Conservation (phyloP, 1,140 invertebrate species). For the Drosophila bocqueti region DNA sequence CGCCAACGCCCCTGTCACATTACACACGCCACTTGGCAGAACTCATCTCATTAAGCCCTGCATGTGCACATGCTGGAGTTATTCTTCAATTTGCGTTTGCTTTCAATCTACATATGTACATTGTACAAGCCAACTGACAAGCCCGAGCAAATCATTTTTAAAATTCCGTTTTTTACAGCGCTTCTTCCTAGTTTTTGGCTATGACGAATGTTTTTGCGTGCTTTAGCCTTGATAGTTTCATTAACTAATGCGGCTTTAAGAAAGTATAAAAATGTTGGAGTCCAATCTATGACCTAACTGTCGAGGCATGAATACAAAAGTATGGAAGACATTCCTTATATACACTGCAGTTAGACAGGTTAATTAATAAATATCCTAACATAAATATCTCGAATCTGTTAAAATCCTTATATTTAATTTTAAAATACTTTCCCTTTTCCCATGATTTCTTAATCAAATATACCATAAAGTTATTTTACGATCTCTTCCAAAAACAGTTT, state of each 20-base stretch:
- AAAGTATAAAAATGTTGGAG: too few relatives aligned
- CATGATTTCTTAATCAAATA: too few relatives aligned
- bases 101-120: conserved; percentile 40
- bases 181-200: conserved; percentile 16
- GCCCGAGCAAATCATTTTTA: conserved; percentile 23
- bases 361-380: neutral
- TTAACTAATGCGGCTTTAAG: conserved; percentile 35
- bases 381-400: neutral
- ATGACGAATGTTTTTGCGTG: conserved; percentile 20
- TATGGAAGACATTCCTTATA: neutral
- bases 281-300: neutral
- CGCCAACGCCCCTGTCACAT: conserved; percentile 43
- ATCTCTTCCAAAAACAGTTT: neutral
- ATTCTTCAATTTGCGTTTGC: conserved; percentile 62
- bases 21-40: conserved; percentile 64
- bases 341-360: too few relatives aligned
- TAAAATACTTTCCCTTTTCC: neutral
- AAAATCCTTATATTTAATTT: neutral
- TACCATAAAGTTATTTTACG: neutral
- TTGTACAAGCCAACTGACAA: conserved; percentile 31
- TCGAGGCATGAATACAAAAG: too few relatives aligned
- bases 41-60: conserved; percentile 63
- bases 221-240: conserved; percentile 9
- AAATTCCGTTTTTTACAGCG: conserved; percentile 10
- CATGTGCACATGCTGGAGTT: conserved; percentile 62